A percentile compares a stretch with the other conserved stretches of the same genome.
phyloP scores from a whole-genome alignment of 1,140 invertebrate species.

The Drosophila truncata region DNA sequence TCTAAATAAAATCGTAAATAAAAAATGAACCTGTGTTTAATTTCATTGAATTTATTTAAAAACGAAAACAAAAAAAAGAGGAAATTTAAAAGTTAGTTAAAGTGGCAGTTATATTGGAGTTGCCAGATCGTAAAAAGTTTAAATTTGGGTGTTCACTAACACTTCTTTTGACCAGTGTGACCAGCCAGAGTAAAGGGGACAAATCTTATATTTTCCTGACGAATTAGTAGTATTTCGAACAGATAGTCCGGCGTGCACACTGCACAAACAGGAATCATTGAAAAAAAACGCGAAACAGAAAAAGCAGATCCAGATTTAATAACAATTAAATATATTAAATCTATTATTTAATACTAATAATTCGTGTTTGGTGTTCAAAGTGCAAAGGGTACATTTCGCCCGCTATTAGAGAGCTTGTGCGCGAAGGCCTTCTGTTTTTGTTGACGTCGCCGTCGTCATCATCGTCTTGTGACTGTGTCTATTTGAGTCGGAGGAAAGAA shows the following conservation, averaged over 20 bases:
- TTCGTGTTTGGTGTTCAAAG: slow-evolving; percentile 53
- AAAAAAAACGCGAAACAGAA: slow-evolving; percentile 8
- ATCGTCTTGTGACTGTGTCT: slow-evolving; percentile 76
- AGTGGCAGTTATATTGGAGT: not conserved
- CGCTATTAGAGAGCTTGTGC: slow-evolving; percentile 13
- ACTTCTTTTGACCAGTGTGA: not conserved
- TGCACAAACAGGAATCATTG: not conserved
- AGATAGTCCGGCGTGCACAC: not conserved
- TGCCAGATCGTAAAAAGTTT: not conserved
- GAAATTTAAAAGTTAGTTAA: not conserved
- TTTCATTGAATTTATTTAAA: not conserved
- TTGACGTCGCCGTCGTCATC: slow-evolving; percentile 74
- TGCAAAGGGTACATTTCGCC: slow-evolving; percentile 62
- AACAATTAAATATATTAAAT: slow-evolving; percentile 4
- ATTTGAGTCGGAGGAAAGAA: slow-evolving; percentile 46
- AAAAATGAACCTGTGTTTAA: slow-evolving; percentile 18
- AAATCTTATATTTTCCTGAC: too few species aligned
- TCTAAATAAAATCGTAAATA: slow-evolving; percentile 79
- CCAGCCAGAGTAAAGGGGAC: not conserved
- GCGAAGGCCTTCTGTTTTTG: slow-evolving; percentile 44
- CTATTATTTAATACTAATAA: slow-evolving; percentile 24
- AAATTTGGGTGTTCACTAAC: not conserved
- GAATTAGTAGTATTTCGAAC: too few species aligned
- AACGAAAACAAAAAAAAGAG: not conserved
- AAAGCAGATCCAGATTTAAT: slow-evolving; percentile 34